A percentile compares a stretch with the other conserved stretches of the same genome.
These are phyloP conservation scores for Thecophora atra DNA, from an alignment of 2,888 invertebrate genomes.

Conservation along the genomic window DNA sequence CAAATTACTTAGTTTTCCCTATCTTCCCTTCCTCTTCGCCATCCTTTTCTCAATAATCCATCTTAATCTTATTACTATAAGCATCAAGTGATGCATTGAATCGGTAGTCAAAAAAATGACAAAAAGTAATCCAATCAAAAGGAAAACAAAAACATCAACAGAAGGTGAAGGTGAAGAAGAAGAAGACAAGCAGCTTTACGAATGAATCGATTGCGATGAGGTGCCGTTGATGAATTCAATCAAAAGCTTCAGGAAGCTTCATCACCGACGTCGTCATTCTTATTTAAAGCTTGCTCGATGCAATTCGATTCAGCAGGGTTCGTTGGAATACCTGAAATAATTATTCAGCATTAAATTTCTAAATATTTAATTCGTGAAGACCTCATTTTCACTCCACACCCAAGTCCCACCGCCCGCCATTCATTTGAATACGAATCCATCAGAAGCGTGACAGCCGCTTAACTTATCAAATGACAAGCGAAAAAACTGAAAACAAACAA, in stretches of 20 bases:
- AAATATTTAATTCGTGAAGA: background rate
- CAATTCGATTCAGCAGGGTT: background rate
- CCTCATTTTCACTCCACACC: too few relatives aligned
- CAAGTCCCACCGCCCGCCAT: background rate
- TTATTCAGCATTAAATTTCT: background rate
- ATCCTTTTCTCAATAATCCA: too few relatives aligned
- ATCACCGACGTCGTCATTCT: background rate
- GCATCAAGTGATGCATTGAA: too few relatives aligned
- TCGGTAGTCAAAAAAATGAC: slow-evolving; percentile 9
- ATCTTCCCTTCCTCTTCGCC: too few relatives aligned
- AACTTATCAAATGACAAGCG: background rate
- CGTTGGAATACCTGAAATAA: too few relatives aligned
- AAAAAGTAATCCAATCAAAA: background rate
- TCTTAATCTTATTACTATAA: too few relatives aligned
- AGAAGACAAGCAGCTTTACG: background rate
- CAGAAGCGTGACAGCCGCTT: slow-evolving; percentile 8
- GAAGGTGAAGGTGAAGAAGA: background rate
- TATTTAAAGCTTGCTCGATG: too few relatives aligned
- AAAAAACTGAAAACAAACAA: too few relatives aligned
- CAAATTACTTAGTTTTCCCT: too few relatives aligned
- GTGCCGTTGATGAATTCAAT: too few relatives aligned
- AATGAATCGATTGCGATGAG: too few relatives aligned
- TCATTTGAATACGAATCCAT: slow-evolving; percentile 16
- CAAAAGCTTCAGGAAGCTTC: background rate
- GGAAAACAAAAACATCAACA: background rate